A percentile compares a stretch with the other conserved stretches of the same genome.
These are phyloP conservation scores for Etheostoma nigrum DNA, from an alignment of 2,797 vertebrate species.

Conservation along the genomic window DNA sequence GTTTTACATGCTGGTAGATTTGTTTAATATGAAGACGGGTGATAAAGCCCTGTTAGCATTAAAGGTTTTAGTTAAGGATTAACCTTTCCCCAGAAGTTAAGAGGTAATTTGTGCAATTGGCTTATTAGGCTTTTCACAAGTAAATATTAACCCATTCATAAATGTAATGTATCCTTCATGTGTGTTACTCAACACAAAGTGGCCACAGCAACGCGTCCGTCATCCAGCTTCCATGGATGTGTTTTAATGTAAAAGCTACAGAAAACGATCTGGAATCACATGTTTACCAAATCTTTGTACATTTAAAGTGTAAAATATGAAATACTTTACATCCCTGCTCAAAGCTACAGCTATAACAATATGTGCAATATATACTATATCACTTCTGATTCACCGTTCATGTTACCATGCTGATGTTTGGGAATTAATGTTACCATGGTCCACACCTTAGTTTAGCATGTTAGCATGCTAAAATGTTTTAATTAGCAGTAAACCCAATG, in stretches of 20 bases:
- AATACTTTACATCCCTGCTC: neutral
- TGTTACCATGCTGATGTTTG: neutral
- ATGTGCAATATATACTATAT: too few relatives aligned
- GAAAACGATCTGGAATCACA: neutral
- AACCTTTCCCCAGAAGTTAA: conserved; percentile 16
- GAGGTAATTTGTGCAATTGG: conserved; percentile 26
- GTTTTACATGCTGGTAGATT: conserved; percentile 14
- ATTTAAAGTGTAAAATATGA: neutral
- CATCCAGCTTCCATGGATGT: neutral
- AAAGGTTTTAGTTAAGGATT: conserved; percentile 34
- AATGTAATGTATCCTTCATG: neutral
- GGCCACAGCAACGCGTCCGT: neutral
- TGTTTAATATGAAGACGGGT: conserved; percentile 24
- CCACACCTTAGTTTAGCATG: too few relatives aligned
- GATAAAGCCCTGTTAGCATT: conserved; percentile 22
- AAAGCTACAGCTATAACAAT: too few relatives aligned
- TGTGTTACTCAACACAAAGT: neutral
- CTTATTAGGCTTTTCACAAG: conserved; percentile 24
- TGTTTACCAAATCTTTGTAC: neutral
- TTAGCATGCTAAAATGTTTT: too few relatives aligned
- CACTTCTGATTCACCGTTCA: too few relatives aligned
- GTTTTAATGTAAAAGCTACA: neutral
- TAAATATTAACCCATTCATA: neutral
- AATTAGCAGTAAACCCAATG: too few relatives aligned
- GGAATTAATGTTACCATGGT: too few relatives aligned